Evolutionary conservation across 2,113 vertebrate genomes (phyloP).

Genomic region (Grantiella picta): DNA sequence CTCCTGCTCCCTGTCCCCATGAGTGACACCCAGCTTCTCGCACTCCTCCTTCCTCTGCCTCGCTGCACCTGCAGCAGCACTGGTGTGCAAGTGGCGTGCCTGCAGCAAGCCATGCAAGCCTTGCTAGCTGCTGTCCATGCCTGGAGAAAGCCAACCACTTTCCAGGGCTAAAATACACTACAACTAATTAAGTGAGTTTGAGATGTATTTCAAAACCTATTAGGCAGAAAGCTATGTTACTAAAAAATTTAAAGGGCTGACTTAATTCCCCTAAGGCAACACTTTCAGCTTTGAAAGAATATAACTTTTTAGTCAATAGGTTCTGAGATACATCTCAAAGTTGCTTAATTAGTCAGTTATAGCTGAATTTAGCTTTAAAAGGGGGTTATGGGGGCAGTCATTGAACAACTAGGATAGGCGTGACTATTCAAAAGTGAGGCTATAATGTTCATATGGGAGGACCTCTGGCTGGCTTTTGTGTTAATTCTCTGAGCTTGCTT

Average conservation of each 20-base stretch:
- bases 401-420: neutral
- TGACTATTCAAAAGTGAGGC: neutral
- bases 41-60: neutral
- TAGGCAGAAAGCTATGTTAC: conserved; percentile 21
- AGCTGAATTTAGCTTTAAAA: conserved; percentile 15
- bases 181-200: conserved; percentile 14
- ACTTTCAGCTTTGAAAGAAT: conserved; percentile 40
- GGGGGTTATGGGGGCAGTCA: neutral
- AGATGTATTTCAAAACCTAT: conserved; percentile 45
- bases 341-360: conserved; percentile 41
- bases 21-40: neutral
- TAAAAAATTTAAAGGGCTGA: conserved; percentile 36
- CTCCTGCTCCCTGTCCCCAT: neutral
- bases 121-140: neutral
- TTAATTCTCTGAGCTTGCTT: neutral
- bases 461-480: neutral
- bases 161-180: neutral
- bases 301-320: conserved; percentile 32
- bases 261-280: conserved; percentile 51
- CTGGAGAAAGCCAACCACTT: neutral
- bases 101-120: neutral
- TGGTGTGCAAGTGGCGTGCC: neutral
- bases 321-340: conserved; percentile 28
- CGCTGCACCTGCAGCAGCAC: fast-evolving
- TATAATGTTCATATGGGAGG: neutral